Base-by-base conservation (phyloP, 2,888 invertebrate species). In the Crossocerus cetratus region DNA sequence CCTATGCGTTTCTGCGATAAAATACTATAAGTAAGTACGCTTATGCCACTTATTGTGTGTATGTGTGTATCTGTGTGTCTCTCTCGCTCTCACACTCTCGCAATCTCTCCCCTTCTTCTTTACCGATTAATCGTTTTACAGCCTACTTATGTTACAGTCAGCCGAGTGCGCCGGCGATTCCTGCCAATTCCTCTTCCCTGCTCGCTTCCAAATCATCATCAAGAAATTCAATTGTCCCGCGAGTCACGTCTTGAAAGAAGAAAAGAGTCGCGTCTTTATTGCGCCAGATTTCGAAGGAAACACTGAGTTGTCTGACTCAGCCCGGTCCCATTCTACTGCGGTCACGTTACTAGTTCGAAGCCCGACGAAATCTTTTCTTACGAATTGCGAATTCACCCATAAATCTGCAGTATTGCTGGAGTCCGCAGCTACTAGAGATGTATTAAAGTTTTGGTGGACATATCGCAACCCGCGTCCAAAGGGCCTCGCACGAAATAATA, bases 111-210 rank as follows among this genome's bases (percentile, higher is more conserved):
- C 32, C 8, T 67, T 62, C 72, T n/a, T 71, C 72, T 70, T 69
- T 49, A 60, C 70, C 72, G 67, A 63, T 79, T 79, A 69, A 75
- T 75, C 76, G 72, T 75, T 76, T 32, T 72, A 78, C 49, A 70
- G 76, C 66, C 74, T 78, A 79, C 72, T 69, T 81, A 80, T 69
- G 78, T 82, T 83, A 83, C 82, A 80, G 78, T 86, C 86, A 77
- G 80, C 83, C 83, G 87, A 87, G 87, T 86, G 86, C 86, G 87
- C 87, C 83, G 80, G 85, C 85, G 82, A 77, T 69, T 66, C 57
- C 71, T 57, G 32, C 65, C 55, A 23, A 44, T 59, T 54, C 43
- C 44, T 44, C 56, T 56, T 54, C 45, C 43, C 20, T 44, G 3
- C 16, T 55, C 22, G 2, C 2, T 54, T n/a, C 3, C 32, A 5